phyloP scores from a whole-genome alignment of 2,113 vertebrate genomes.

The Pseudois nayaur region DNA sequence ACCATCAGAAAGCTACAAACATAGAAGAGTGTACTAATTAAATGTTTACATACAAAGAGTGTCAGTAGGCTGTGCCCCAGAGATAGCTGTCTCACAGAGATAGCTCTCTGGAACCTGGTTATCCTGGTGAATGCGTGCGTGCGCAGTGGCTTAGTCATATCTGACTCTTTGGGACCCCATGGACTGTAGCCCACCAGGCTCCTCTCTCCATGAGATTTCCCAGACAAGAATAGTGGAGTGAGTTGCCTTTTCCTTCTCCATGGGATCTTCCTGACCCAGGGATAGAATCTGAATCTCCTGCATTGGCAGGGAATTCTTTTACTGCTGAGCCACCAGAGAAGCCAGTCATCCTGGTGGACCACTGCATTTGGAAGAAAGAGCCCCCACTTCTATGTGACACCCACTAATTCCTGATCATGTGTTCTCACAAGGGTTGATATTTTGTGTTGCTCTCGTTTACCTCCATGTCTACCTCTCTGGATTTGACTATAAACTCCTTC shows the following conservation, averaged over 20 bases:
- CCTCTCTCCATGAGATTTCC: neutral
- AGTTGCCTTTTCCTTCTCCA: neutral
- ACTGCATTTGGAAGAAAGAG: neutral
- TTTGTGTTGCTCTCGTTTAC: neutral
- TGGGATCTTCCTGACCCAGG: neutral
- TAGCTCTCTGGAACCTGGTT: conserved; percentile 24
- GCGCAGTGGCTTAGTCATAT: neutral
- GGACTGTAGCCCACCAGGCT: neutral
- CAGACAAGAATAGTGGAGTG: neutral
- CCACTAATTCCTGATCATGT: neutral
- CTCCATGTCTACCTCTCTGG: neutral
- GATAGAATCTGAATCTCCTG: neutral
- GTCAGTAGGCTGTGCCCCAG: neutral
- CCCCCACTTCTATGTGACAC: neutral
- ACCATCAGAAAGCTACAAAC: neutral
- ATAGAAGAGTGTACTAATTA: neutral
- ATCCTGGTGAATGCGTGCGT: neutral
- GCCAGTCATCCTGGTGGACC: neutral
- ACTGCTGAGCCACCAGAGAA: neutral
- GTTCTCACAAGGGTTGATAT: neutral
- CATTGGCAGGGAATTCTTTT: neutral
- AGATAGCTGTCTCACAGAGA: neutral
- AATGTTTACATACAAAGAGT: rapidly evolving
- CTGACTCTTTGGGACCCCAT: neutral
- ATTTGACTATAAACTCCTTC: neutral